These are phyloP conservation scores for Drosophila leontia DNA, from an alignment of 1,140 invertebrate genomes.

Conservation along the genomic window DNA sequence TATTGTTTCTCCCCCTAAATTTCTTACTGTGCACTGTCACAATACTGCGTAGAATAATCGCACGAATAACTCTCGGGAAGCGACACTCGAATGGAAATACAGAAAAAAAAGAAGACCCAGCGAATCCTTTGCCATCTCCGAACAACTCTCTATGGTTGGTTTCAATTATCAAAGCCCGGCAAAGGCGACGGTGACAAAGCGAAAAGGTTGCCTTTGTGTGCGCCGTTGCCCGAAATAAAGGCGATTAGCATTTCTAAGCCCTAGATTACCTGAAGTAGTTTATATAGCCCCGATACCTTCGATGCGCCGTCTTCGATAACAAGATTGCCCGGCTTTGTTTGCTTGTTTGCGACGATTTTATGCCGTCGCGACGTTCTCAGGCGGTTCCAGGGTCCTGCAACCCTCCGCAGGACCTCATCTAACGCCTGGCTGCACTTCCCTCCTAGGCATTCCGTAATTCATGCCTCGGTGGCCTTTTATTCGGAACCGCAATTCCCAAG, in stretches of 20 bases:
- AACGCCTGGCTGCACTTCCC: constrained; percentile 68
- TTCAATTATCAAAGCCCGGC: constrained; percentile 79
- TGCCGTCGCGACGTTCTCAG: constrained; percentile 7
- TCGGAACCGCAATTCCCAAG: constrained; percentile 69
- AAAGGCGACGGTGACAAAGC: constrained; percentile 70
- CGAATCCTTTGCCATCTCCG: constrained; percentile 61
- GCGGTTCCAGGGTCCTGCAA: constrained; percentile 19
- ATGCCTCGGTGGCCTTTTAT: constrained; percentile 56
- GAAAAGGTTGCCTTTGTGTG: constrained; percentile 64
- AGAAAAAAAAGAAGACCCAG: constrained; percentile 7
- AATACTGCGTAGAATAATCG: constrained; percentile 69
- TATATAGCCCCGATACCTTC: constrained; percentile 55
- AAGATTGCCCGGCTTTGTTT: constrained; percentile 66
- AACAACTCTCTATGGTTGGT: constrained; percentile 70
- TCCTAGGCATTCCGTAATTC: constrained; percentile 57
- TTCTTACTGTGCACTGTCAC: constrained; percentile 20
- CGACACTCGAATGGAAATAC: constrained; percentile 39
- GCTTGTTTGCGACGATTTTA: constrained; percentile 62
- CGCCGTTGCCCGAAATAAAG: constrained; percentile 66
- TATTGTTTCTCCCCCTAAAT: fast-evolving
- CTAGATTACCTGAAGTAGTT: constrained; percentile 83
- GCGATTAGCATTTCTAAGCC: constrained; percentile 82
- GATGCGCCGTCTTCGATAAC: constrained; percentile 62
- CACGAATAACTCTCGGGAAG: constrained; percentile 73
- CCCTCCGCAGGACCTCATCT: constrained; percentile 57